phyloP scores from a whole-genome alignment of 2,797 vertebrate species.

The Sebastes steindachneri region DNA sequence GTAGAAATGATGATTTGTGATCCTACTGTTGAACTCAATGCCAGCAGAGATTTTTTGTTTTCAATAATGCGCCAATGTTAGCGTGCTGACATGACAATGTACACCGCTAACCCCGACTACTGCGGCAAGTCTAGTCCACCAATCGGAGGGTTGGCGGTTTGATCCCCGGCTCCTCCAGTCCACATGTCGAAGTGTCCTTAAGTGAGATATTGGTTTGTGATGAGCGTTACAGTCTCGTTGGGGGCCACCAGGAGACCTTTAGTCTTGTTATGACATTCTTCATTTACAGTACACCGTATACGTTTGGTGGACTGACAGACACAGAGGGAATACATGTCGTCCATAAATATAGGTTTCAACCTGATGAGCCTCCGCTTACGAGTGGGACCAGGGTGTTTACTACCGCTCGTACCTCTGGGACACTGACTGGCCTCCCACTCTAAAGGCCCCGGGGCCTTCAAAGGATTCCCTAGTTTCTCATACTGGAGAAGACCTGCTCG shows the following conservation, averaged over 20 bases:
- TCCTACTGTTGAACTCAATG: neutral
- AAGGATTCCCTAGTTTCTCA: slow-evolving; percentile 15
- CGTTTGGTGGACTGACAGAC: neutral
- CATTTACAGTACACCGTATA: neutral
- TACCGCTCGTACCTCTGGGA: neutral
- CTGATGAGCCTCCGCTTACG: neutral
- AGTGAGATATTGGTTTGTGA: neutral
- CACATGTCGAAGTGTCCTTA: too few relatives aligned
- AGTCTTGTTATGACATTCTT: neutral
- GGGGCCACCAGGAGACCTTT: neutral
- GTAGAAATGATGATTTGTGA: neutral
- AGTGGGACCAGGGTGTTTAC: slow-evolving; percentile 16
- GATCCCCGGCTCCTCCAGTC: too few relatives aligned
- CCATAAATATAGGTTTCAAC: neutral
- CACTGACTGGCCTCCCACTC: neutral
- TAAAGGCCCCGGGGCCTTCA: neutral
- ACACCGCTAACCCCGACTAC: too few relatives aligned
- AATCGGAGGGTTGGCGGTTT: too few relatives aligned
- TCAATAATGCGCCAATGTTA: too few relatives aligned
- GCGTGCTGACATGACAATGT: too few relatives aligned
- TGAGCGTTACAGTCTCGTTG: neutral
- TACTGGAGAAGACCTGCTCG: neutral
- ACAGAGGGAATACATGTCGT: neutral
- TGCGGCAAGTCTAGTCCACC: too few relatives aligned
- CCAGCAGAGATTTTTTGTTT: too few relatives aligned